Evolutionary conservation across 2,797 vertebrate species (phyloP).

Genomic region (Spea hammondii): DNA sequence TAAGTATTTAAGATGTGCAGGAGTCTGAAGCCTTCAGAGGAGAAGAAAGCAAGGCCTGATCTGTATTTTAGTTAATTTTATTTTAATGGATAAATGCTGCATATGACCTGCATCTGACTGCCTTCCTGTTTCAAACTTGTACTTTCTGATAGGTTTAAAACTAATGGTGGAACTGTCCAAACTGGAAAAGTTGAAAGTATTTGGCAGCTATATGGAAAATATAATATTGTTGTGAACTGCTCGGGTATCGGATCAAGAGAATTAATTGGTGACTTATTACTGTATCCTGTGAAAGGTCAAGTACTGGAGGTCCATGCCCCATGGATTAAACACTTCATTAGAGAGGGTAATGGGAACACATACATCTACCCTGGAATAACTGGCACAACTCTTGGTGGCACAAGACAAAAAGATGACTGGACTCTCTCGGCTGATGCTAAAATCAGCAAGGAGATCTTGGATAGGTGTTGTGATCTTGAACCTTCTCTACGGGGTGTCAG

Average conservation of each 20-base stretch:
- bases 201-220: constrained; percentile 73
- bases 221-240: constrained; percentile 86
- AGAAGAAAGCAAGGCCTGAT: too few relatives aligned
- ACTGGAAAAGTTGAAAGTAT: constrained; percentile 71
- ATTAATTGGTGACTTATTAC: constrained; percentile 68
- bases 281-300: constrained; percentile 83
- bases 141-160: constrained; percentile 72
- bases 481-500: constrained; percentile 72
- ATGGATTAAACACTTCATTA: constrained; percentile 87
- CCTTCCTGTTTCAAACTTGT: not conserved
- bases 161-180: constrained; percentile 67
- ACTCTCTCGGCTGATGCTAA: constrained; percentile 65
- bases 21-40: too few relatives aligned
- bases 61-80: too few relatives aligned
- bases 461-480: constrained; percentile 76
- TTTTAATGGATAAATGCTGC: too few relatives aligned
- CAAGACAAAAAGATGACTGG: constrained; percentile 77
- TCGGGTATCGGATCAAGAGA: constrained; percentile 76
- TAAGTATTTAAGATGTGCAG: too few relatives aligned
- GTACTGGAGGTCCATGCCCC: constrained; percentile 82
- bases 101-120: not conserved
- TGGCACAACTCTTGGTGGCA: constrained; percentile 80
- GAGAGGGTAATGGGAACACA: constrained; percentile 72
- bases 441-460: constrained; percentile 71
- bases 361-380: constrained; percentile 85